These are phyloP conservation scores for Macrostomum lignano DNA, from an alignment of 1,140 invertebrate species.

Conservation along the genomic window DNA sequence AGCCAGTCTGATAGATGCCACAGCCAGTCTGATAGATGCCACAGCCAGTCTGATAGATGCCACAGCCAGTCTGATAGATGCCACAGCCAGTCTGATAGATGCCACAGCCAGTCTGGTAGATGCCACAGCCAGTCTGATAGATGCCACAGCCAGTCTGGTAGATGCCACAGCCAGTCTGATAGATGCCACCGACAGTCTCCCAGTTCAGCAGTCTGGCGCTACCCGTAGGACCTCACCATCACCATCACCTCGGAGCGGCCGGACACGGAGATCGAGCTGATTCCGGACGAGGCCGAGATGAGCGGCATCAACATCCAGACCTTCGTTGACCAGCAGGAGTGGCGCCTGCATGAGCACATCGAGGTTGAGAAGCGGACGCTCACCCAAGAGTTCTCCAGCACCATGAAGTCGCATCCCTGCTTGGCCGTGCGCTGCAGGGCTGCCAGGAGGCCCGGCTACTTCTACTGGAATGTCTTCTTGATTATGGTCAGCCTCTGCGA, in stretches of 20 bases:
- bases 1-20: too few relatives aligned
- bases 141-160: too few relatives aligned
- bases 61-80: too few relatives aligned
- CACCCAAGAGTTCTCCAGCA: constrained; percentile 8
- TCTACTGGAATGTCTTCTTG: constrained; percentile 13
- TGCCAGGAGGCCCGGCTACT: constrained; percentile 11
- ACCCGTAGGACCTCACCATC: constrained; percentile 9
- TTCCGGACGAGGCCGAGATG: constrained; percentile 10
- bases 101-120: too few relatives aligned
- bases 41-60: too few relatives aligned
- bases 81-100: too few relatives aligned
- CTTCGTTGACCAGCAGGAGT: constrained; percentile 11
- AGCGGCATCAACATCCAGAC: constrained; percentile 10
- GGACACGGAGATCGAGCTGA: constrained; percentile 10
- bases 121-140: too few relatives aligned
- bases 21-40: too few relatives aligned
- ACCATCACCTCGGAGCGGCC: constrained; percentile 10
- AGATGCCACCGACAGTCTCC: constrained; percentile 4
- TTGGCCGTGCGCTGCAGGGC: constrained; percentile 10
- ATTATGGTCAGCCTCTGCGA: constrained; percentile 8
- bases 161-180: too few relatives aligned
- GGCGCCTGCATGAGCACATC: constrained; percentile 11
- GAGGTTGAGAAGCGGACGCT: constrained; percentile 9
- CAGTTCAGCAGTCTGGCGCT: not conserved
- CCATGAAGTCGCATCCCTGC: constrained; percentile 8